Evolutionary conservation across 1,140 invertebrate genomes (phyloP), one percentile per base, ranked within the genome.

Genomic region (Maconellicoccus hirsutus): DNA sequence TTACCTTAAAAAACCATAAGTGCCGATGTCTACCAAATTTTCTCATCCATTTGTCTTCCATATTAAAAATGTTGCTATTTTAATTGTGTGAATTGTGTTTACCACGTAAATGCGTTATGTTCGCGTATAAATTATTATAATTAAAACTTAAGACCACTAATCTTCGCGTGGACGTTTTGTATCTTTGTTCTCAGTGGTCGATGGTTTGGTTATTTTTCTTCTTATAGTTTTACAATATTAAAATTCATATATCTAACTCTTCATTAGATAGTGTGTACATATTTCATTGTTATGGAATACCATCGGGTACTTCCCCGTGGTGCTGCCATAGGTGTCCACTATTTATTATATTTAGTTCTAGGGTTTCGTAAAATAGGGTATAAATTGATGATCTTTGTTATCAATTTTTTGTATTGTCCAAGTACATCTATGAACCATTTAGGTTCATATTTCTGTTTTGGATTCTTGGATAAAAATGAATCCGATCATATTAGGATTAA

Each of bases 241-340:
- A 23, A 25, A 66, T 19, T 23, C 21, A 66, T 66, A 23, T 66
- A 66, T 66, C 61, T 26, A 66, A 66, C 25, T 66, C 61, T 66
- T 66, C 61, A 66, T 66, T 66, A 66, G 22, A 66, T 66, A 22
- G 61, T 66, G 61, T 26, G 61, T 66, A 66, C 61, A 66, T 66
- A 66, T 66, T 66, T 66, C 61, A 66, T 66, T 66, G 21, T 52
- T 23, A 25, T 25, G 52, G 3, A 23, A 66, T 66, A 25, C 61
- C 19, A 66, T 66, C 61, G 61, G 61, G 21, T 66, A 66, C 61
- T 66, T 66, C 61, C 61, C 61, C 22, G 25, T 66, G 61, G 61
- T 16, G 61, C 10, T 66, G 61, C 61, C 61, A 66, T 66, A 22
- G 61, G 61, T 66, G 61, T 66, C 61, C 61, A 66, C 61, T 25